Evolutionary conservation across 2,888 invertebrate genomes (phyloP).

Genomic region (Drosophila ustulata): DNA sequence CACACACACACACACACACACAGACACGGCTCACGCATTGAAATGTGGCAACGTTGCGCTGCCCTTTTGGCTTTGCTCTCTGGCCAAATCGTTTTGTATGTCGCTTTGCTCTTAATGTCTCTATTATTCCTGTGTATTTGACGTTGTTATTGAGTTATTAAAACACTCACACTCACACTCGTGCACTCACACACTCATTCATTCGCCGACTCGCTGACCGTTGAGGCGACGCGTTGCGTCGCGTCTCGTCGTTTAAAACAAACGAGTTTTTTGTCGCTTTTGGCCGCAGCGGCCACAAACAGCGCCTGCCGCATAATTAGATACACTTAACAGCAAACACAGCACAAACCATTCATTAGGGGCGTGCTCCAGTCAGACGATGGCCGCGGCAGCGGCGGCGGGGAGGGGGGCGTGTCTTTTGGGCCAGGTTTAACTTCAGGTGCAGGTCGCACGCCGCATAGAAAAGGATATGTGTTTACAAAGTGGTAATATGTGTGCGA

Average conservation of each 20-base stretch:
- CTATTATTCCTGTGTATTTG: slow-evolving; percentile 76
- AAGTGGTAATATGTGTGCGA: slow-evolving; percentile 37
- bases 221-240: slow-evolving; percentile 19
- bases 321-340: slow-evolving; percentile 71
- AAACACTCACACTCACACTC: slow-evolving; percentile 49
- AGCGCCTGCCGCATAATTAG: slow-evolving; percentile 75
- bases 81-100: slow-evolving; percentile 55
- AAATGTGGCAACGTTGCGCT: slow-evolving; percentile 56
- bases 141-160: slow-evolving; percentile 77
- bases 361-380: slow-evolving; percentile 58
- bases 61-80: slow-evolving; percentile 44
- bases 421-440: slow-evolving; percentile 4
- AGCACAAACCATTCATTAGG: slow-evolving; percentile 65
- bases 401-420: background rate
- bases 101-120: slow-evolving; percentile 75
- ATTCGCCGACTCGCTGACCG: slow-evolving; percentile 30
- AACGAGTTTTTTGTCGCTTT: slow-evolving; percentile 67
- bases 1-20: slow-evolving; percentile 11
- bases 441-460: slow-evolving; percentile 4
- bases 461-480: slow-evolving; percentile 56
- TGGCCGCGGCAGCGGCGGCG: slow-evolving; percentile 18
- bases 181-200: slow-evolving; percentile 36
- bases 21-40: slow-evolving; percentile 12
- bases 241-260: slow-evolving; percentile 53
- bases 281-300: slow-evolving; percentile 37